Base-by-base conservation (phyloP, 2,888 invertebrate species). In the Ferdinandea cuprea region DNA sequence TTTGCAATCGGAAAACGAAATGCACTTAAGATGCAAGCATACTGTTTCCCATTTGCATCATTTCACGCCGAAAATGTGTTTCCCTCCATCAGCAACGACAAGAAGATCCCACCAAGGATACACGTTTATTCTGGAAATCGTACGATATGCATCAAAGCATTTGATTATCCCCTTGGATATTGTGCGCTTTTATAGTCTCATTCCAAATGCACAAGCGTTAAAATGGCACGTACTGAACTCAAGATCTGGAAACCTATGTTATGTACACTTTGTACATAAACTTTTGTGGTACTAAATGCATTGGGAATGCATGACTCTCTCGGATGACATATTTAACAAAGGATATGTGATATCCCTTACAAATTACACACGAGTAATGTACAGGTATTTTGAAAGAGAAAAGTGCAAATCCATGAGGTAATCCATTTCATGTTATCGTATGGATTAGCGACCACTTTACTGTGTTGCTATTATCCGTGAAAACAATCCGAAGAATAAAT, bases 141-240 rank as follows among this genome's bases (percentile, higher is more conserved):
- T 13, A 48, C 48, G 40, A 65, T 37, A 32, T 54, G 42, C 66
- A 56, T 48, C 54, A 63, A 65, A 65, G 30, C 48, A 11, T 42
- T 73, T 56, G 37, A 30, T 40, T 58, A 35, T 21, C 11, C 21
- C n/a, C 56, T 65, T 35, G 30, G 46, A 73, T 46, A 25, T 5
- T 25, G 46, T 73, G 28, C 21, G 37, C 37, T 46, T 37, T 63
- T 21, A 65, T 63, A 28, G 7, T 1, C 56, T 54, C 30, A 15
- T 46, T 46, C 28, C 11, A 17, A 63, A 52, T 63, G 44, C 54
- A 56, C 30, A 21, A 8, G 19, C 30, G 40, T 32, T 8, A 3
- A 66, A 44, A 32, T 32, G 13, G 17, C 69, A 69, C 69, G 56
- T 48, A 17, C 37, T 5, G 25, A 3, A 25, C 25, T 25, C 3